Evolutionary conservation across 35 echinoderm and acorn worm species (phyloP).

Genomic region (Heliocidaris tuberculata): DNA sequence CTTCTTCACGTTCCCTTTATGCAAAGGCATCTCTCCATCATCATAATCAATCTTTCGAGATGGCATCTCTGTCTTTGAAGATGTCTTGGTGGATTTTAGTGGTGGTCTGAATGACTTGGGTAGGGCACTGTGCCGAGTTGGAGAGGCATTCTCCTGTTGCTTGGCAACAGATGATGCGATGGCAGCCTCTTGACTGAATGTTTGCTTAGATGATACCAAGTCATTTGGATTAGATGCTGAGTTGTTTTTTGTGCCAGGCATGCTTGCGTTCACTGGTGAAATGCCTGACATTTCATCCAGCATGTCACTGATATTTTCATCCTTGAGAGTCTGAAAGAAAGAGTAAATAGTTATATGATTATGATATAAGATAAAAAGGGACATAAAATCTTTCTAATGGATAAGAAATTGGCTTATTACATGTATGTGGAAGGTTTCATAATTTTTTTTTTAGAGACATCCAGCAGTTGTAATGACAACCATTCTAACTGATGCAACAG

Average conservation of each 20-base stretch:
- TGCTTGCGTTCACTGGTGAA: not conserved
- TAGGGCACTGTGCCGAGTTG: not conserved
- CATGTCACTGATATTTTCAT: constrained; percentile 18
- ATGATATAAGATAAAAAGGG: not conserved
- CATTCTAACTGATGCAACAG: not conserved
- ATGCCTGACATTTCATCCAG: constrained; percentile 5
- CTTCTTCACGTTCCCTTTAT: not conserved
- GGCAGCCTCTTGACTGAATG: not conserved
- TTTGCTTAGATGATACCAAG: not conserved
- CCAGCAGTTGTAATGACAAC: not conserved
- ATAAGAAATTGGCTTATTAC: not conserved
- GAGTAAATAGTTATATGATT: not conserved
- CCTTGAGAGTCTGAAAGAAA: not conserved
- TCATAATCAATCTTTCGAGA: not conserved
- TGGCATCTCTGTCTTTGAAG: not conserved
- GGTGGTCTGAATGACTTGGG: not conserved
- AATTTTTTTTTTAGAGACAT: not conserved
- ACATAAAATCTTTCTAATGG: not conserved
- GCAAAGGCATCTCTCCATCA: not conserved
- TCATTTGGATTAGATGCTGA: not conserved
- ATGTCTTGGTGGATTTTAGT: not conserved
- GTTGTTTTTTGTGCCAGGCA: not conserved
- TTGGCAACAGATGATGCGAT: not conserved
- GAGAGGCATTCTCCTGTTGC: not conserved
- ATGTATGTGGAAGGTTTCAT: not conserved